Evolutionary conservation across 2,888 invertebrate species (phyloP).

Genomic region (Ophioninae sp.): DNA sequence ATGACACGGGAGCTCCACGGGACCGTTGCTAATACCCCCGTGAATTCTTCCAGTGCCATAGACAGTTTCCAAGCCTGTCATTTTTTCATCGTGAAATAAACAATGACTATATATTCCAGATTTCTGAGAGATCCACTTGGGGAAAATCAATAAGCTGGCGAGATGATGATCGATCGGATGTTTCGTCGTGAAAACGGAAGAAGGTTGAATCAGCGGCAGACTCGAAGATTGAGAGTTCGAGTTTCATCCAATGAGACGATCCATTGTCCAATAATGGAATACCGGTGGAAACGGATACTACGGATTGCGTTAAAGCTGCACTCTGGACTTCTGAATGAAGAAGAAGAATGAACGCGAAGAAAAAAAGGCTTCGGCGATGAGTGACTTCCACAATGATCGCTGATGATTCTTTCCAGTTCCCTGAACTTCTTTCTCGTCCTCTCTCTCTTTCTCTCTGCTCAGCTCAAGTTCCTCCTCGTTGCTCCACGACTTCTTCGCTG

Average conservation of each 20-base stretch:
- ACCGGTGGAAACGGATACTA: not conserved
- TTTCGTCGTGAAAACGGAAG: not conserved
- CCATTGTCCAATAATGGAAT: not conserved
- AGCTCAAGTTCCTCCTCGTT: constrained; percentile 54
- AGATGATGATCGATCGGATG: not conserved
- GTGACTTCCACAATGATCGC: not conserved
- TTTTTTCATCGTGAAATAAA: constrained; percentile 36
- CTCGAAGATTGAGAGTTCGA: not conserved
- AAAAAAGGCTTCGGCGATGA: constrained; percentile 4
- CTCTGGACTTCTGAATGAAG: constrained; percentile 18
- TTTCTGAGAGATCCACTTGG: not conserved
- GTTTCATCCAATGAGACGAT: not conserved
- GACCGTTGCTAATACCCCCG: constrained; percentile 84
- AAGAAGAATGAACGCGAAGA: constrained; percentile 35
- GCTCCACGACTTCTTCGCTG: constrained; percentile 25
- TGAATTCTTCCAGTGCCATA: constrained; percentile 95
- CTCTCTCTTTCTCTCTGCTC: constrained; percentile 55
- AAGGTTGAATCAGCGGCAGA: not conserved
- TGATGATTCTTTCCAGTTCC: constrained; percentile 42
- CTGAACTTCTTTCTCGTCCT: constrained; percentile 28
- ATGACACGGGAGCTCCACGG: constrained; percentile 81
- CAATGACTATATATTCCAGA: not conserved
- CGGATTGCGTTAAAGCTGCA: not conserved
- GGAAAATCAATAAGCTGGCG: not conserved
- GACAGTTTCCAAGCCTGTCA: constrained; percentile 82